phyloP scores from a whole-genome alignment of 2,113 vertebrate genomes.

The Lichenostomus cassidix region DNA sequence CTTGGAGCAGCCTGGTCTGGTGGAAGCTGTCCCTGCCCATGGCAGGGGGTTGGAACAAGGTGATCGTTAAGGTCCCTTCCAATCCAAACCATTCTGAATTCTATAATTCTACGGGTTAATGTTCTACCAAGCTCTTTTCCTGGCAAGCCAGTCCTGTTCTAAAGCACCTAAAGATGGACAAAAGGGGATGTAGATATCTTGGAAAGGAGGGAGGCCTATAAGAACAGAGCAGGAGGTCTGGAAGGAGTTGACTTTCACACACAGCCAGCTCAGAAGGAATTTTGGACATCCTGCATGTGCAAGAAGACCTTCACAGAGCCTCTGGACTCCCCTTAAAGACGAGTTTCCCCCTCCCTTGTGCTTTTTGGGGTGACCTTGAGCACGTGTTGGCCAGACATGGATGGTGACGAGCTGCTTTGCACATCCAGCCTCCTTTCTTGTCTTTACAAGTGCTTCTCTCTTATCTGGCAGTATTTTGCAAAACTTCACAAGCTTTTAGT shows the following conservation, averaged over 20 bases:
- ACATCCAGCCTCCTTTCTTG: not conserved
- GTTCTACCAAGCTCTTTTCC: not conserved
- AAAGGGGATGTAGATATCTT: not conserved
- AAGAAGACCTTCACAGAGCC: not conserved
- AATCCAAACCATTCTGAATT: not conserved
- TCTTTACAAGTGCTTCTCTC: slow-evolving; percentile 3
- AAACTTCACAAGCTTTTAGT: not conserved
- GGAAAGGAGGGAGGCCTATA: not conserved
- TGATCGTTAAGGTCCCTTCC: not conserved
- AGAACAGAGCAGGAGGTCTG: not conserved
- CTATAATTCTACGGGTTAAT: not conserved
- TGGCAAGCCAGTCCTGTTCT: rapidly evolving
- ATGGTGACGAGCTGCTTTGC: not conserved
- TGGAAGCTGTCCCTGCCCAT: not conserved
- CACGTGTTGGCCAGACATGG: rapidly evolving
- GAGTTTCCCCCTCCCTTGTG: not conserved
- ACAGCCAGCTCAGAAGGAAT: not conserved
- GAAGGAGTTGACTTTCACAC: not conserved
- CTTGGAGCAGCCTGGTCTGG: not conserved
- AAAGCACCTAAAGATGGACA: not conserved
- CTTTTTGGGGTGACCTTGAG: not conserved
- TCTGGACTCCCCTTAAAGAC: not conserved
- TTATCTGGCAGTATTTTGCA: not conserved
- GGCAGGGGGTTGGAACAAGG: not conserved
- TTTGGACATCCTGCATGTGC: not conserved